These are phyloP conservation scores for Platichthys flesus DNA, from an alignment of 2,113 vertebrate species.

Conservation along the genomic window DNA sequence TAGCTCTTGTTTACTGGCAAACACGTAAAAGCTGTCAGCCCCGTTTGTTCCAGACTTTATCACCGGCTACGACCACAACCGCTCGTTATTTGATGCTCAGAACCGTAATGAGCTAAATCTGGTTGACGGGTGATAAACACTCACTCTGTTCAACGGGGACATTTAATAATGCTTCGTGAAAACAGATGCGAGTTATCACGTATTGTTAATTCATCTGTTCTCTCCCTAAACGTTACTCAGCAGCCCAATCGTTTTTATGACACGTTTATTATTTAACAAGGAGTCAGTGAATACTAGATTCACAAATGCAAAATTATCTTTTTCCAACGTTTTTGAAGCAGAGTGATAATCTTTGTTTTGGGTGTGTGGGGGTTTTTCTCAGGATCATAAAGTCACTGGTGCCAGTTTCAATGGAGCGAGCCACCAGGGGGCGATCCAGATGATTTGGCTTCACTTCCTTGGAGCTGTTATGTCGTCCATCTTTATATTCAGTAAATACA, in stretches of 20 bases:
- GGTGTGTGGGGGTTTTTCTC: too few species aligned
- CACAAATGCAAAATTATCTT: not conserved
- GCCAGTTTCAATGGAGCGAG: too few species aligned
- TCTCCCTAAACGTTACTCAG: constrained; percentile 9
- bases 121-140: constrained; percentile 30
- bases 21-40: constrained; percentile 33
- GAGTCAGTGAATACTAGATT: not conserved
- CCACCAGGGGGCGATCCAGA: too few species aligned
- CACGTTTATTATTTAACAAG: constrained; percentile 14
- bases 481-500: too few species aligned
- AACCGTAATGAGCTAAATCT: constrained; percentile 30
- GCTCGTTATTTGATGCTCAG: constrained; percentile 17
- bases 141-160: not conserved
- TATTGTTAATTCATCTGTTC: constrained; percentile 12
- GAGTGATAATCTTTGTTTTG: too few species aligned
- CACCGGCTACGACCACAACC: not conserved
- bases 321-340: not conserved
- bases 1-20: constrained; percentile 30
- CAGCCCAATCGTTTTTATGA: not conserved
- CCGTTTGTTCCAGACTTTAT: constrained; percentile 30
- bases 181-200: not conserved
- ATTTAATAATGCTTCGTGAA: not conserved
- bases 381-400: too few species aligned
- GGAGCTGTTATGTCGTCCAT: not conserved
- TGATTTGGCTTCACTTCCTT: too few species aligned